Evolutionary conservation across 2,113 vertebrate genomes (phyloP).

Genomic region (Nanger granti): DNA sequence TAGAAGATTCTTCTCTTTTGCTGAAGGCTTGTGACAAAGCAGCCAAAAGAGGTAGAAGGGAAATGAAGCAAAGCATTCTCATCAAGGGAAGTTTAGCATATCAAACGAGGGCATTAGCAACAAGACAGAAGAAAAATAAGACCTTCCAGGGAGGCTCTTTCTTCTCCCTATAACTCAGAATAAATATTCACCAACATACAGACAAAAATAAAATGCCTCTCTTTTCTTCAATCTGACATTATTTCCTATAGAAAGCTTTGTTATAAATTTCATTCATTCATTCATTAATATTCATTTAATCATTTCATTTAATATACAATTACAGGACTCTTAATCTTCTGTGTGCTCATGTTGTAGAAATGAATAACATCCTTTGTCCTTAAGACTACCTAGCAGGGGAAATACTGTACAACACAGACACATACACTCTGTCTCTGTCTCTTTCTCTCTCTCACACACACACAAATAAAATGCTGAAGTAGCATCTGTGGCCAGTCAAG

Average conservation of each 20-base stretch:
- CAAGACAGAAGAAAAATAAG: slow-evolving; percentile 21
- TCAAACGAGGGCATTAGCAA: slow-evolving; percentile 36
- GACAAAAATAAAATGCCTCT: background rate
- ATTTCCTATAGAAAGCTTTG: slow-evolving; percentile 13
- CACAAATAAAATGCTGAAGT: background rate
- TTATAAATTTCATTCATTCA: slow-evolving; percentile 13
- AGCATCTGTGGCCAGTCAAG: background rate
- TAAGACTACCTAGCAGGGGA: background rate
- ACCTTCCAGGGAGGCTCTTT: background rate
- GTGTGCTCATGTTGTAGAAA: background rate
- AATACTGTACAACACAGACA: background rate
- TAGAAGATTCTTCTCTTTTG: background rate
- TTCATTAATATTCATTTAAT: background rate
- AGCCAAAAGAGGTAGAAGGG: background rate
- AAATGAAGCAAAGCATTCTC: slow-evolving; percentile 33
- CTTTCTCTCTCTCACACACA: background rate
- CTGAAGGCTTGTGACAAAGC: slow-evolving; percentile 1
- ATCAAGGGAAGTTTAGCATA: slow-evolving; percentile 40
- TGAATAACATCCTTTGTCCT: background rate
- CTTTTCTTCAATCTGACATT: background rate
- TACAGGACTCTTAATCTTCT: background rate
- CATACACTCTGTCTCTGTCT: background rate
- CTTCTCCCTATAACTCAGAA: slow-evolving; percentile 18
- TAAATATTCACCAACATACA: slow-evolving; percentile 18
- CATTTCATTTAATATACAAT: background rate